A percentile compares a stretch with the other conserved stretches of the same genome.
phyloP scores from a whole-genome alignment of 2,113 vertebrate species.

The Festucalex cinctus region DNA sequence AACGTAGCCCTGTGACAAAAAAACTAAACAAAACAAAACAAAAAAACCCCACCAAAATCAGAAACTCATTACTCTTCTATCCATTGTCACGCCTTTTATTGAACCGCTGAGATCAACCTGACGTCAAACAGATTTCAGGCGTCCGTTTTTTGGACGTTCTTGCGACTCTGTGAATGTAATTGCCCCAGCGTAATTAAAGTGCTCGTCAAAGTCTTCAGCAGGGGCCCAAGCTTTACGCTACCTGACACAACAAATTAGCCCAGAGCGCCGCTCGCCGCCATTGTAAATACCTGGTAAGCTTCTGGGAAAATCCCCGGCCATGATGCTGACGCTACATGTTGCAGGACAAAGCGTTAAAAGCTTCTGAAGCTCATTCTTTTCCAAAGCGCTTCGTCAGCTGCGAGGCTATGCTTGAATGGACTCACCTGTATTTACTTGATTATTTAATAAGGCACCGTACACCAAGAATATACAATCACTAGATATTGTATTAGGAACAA shows the following conservation, averaged over 20 bases:
- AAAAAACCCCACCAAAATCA: no score
- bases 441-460: not conserved
- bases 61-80: no score
- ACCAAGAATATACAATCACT: no score
- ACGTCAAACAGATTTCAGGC: not conserved
- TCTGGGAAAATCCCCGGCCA: conserved; percentile 52
- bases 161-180: not conserved
- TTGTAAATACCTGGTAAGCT: conserved; percentile 70
- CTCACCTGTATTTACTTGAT: not conserved
- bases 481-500: not conserved
- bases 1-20: no score
- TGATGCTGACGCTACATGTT: conserved; percentile 60
- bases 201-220: conserved; percentile 17
- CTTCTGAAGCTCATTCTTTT: conserved; percentile 52
- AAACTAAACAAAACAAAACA: no score
- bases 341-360: conserved; percentile 62
- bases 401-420: conserved; percentile 45
- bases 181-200: conserved; percentile 1
- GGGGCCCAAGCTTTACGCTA: conserved; percentile 33
- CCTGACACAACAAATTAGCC: conserved; percentile 59
- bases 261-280: conserved; percentile 51
- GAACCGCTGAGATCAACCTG: not conserved
- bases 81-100: no score
- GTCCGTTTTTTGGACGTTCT: not conserved
- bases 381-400: conserved; percentile 56